Conservation (phyloP, 2,113 vertebrate genomes). For the Eulacestoma nigropectus region DNA sequence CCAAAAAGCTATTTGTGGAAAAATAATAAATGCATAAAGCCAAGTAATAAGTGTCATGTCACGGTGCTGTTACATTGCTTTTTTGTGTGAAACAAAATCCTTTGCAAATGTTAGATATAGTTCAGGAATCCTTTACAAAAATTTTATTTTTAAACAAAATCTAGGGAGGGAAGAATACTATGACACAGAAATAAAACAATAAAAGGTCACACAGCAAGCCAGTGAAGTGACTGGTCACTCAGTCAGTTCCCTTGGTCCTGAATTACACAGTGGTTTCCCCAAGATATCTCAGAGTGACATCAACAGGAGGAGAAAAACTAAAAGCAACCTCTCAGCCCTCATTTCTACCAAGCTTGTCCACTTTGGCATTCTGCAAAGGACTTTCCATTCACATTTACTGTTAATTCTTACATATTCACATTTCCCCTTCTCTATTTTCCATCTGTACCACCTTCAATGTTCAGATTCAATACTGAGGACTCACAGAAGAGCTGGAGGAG, state of each 20-base stretch:
- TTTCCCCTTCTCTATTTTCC: neutral
- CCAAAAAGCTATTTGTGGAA: slow-evolving; percentile 10
- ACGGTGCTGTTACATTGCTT: neutral
- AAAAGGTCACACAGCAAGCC: neutral
- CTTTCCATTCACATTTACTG: neutral
- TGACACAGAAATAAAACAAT: neutral
- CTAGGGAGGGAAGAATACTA: neutral
- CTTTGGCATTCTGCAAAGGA: neutral
- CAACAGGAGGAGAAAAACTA: neutral
- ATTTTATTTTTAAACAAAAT: neutral
- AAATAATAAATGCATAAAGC: neutral
- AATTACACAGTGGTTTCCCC: neutral
- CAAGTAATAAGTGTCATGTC: neutral
- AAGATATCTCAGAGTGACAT: neutral
- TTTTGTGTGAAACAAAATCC: neutral
- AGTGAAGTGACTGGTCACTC: neutral
- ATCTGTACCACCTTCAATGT: neutral
- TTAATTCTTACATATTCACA: neutral
- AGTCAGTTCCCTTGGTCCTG: neutral
- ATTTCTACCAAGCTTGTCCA: neutral
- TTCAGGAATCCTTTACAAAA: neutral
- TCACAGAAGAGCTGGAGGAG: neutral
- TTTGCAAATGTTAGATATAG: neutral
- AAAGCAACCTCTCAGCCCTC: neutral
- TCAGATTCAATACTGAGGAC: neutral